phyloP scores from a whole-genome alignment of 2,113 vertebrate species.

The Sylvietta virens region DNA sequence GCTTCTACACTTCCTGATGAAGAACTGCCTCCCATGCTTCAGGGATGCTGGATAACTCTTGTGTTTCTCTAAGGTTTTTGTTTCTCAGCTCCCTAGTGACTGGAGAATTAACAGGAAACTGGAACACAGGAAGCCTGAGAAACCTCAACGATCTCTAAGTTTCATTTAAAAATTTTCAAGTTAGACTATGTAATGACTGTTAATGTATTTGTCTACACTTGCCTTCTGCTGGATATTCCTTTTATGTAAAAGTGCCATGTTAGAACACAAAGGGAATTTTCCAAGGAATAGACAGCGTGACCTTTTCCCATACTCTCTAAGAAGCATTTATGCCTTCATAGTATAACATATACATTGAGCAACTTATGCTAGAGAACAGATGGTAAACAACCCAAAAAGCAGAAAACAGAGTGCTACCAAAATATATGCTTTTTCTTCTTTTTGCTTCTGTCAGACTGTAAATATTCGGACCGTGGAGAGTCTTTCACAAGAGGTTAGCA shows the following conservation, averaged over 20 bases:
- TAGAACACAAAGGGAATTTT: neutral
- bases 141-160: neutral
- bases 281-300: neutral
- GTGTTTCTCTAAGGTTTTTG: accelerated
- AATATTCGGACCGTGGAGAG: neutral
- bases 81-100: neutral
- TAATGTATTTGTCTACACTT: neutral
- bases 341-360: neutral
- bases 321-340: neutral
- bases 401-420: neutral
- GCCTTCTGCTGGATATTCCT: neutral
- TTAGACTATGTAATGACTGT: neutral
- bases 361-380: neutral
- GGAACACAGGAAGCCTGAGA: neutral
- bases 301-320: neutral
- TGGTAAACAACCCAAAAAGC: neutral
- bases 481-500: neutral
- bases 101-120: neutral
- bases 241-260: neutral
- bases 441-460: neutral
- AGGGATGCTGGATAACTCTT: neutral
- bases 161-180: neutral
- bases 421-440: neutral
- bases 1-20: neutral
- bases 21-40: neutral